Conservation (phyloP, 2,113 vertebrate genomes). For the Mesoclemmys tuberculata region DNA sequence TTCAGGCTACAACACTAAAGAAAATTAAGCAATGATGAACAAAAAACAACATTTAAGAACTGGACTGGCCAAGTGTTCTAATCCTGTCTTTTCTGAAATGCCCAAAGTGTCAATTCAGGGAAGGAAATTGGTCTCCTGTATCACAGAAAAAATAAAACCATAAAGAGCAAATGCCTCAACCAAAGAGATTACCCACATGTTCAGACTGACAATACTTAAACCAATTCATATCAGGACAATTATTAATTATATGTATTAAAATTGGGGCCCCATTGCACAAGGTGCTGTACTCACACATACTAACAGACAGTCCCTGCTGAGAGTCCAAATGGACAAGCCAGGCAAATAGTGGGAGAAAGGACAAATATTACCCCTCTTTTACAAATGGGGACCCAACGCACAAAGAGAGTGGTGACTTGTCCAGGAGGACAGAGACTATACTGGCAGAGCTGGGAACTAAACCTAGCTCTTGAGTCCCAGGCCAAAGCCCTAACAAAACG, state of each 20-base stretch:
- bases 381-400: neutral
- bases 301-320: neutral
- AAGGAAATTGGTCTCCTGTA: neutral
- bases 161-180: neutral
- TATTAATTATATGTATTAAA: too few relatives aligned
- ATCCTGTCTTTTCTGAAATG: fast-evolving
- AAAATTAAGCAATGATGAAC: neutral
- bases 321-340: neutral
- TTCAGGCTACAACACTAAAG: neutral
- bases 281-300: neutral
- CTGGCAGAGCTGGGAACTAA: neutral
- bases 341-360: neutral
- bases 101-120: neutral
- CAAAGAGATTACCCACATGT: neutral
- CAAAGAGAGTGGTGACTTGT: neutral
- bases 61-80: neutral
- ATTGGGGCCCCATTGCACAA: neutral
- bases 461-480: neutral
- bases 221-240: neutral
- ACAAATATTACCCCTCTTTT: neutral
- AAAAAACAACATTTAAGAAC: neutral
- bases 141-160: neutral
- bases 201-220: neutral
- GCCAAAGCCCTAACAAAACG: neutral
- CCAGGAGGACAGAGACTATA: neutral